phyloP scores from a whole-genome alignment of 2,113 vertebrate genomes.

The Myotis lucifugus region DNA sequence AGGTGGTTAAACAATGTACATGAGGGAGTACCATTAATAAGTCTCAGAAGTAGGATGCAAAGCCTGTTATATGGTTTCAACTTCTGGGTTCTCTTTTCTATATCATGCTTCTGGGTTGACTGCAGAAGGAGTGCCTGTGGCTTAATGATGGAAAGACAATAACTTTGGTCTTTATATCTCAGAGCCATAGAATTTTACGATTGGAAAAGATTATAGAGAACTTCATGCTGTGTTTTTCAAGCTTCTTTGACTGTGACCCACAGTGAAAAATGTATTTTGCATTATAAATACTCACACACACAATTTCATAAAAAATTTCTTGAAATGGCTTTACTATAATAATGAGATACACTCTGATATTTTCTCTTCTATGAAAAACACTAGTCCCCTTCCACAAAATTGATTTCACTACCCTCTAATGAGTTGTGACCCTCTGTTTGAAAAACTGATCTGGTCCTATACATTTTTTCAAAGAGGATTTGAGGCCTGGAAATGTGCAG shows the following conservation, averaged over 20 bases:
- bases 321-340: not conserved
- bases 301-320: not conserved
- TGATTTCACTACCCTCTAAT: constrained; percentile 21
- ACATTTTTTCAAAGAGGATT: constrained; percentile 21
- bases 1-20: not conserved
- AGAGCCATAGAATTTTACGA: not conserved
- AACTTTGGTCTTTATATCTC: not conserved
- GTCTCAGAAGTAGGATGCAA: not conserved
- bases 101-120: not conserved
- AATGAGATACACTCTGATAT: not conserved
- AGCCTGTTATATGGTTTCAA: not conserved
- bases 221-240: constrained; percentile 16
- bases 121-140: not conserved
- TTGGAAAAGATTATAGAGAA: not conserved
- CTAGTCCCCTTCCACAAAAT: not conserved
- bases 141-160: not conserved
- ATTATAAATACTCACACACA: not conserved
- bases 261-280: constrained; percentile 36
- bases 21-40: not conserved
- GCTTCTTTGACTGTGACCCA: constrained; percentile 13
- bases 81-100: not conserved
- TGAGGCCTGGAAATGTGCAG: not conserved
- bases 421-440: not conserved
- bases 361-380: constrained; percentile 42
- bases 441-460: not conserved